Evolutionary conservation across 2,888 invertebrate genomes (phyloP).

Genomic region (Limnephilus auricula): DNA sequence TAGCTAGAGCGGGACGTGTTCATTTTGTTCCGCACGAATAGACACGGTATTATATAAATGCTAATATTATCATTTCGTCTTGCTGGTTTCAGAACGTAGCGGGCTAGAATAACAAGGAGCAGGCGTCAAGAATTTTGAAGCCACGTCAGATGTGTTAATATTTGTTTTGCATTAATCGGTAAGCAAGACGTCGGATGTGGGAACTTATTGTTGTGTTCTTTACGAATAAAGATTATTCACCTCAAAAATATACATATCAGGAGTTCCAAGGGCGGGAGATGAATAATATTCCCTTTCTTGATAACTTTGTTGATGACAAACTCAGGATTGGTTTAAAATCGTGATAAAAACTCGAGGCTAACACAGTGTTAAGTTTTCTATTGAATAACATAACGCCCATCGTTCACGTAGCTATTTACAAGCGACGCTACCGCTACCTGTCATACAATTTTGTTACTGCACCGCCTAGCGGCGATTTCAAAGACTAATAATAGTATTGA

Average conservation of each 20-base stretch:
- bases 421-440: no score
- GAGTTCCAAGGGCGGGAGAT: background rate
- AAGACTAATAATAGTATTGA: no score
- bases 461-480: no score
- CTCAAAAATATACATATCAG: background rate
- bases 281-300: background rate
- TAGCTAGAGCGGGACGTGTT: constrained; percentile 32
- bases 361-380: no score
- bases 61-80: constrained; percentile 40
- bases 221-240: background rate
- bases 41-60: constrained; percentile 47
- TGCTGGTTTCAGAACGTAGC: constrained; percentile 25
- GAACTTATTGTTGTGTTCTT: background rate
- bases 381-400: no score
- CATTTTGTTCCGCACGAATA: constrained; percentile 47
- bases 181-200: background rate
- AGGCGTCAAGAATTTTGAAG: constrained; percentile 7
- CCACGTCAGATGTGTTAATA: background rate
- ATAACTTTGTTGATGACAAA: background rate
- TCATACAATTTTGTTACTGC: no score
- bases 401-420: no score
- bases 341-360: background rate
- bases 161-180: constrained; percentile 9
- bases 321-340: background rate
- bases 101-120: constrained; percentile 31